Evolutionary conservation across 2,113 vertebrate species (phyloP), one percentile per base, ranked within the genome.

Genomic region (Felis chaus): DNA sequence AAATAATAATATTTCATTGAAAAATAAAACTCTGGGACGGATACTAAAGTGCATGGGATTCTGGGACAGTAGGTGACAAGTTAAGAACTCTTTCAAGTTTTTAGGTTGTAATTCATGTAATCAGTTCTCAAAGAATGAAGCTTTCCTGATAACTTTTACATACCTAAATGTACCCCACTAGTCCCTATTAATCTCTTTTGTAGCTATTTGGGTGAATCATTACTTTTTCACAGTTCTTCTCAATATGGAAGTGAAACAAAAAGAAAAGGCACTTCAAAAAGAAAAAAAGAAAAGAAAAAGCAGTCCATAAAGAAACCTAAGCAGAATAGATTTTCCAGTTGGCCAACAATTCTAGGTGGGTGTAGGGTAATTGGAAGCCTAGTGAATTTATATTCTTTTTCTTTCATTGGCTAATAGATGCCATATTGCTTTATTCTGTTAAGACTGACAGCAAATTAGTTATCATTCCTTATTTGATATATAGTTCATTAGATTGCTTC

Each of bases 41-140:
- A 39, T 92, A 3, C 21, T 71, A 48, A 96, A 94, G 18, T 53
- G 10, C 41, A 39, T 57, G 61, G 65, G 25, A n/a, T 87, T 13
- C 57, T 95, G 41, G 9, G 25, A 45, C 1, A 36, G 19, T 9
- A 76, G 19, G 19, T 31, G 11, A 36, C n/a, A 94, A 39, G 55
- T 79, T 33, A 76, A 71, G 41, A 66, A 41, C 3, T 19, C 39
- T n/a, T 96, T 89, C 91, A 94, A 31, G 10, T 19, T 95, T 91
- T 36, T 92, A 1, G 33, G 55, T 63, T 89, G 66, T 15, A 88
- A 97, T 50, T 65, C 23, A 94, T 21, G 45, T 96, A 96, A 97
- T 98, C 83, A 94, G 96, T 97, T 97, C 61, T 94, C 91, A 69
- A 96, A 95, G 0, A 90, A 96, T 74, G 50, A 93, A 39, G 12